These are phyloP conservation scores for Tipula lateralis DNA, from an alignment of 2,888 invertebrate genomes.

Conservation along the genomic window DNA sequence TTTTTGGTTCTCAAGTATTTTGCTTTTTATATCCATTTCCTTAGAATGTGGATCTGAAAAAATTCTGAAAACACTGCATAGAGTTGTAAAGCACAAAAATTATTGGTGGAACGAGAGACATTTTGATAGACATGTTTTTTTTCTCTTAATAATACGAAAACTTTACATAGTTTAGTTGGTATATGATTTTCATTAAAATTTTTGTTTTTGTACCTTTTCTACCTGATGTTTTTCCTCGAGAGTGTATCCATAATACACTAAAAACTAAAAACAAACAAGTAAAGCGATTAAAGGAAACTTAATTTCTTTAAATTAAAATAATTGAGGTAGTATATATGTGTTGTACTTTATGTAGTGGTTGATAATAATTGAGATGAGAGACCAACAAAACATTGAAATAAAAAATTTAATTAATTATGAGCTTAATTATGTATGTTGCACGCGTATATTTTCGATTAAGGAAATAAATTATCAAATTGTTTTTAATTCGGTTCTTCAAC, in stretches of 20 bases:
- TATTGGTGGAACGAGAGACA: neutral
- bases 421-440: neutral
- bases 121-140: neutral
- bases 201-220: neutral
- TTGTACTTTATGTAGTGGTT: no score
- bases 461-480: neutral
- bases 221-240: neutral
- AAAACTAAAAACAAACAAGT: neutral
- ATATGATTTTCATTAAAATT: neutral
- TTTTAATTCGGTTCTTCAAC: neutral
- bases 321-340: no score
- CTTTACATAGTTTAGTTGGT: neutral
- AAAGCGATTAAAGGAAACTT: neutral
- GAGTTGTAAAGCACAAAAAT: neutral
- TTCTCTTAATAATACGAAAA: neutral
- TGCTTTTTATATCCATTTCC: neutral
- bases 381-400: neutral
- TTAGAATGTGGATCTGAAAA: neutral
- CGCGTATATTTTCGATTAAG: neutral
- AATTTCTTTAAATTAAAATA: neutral
- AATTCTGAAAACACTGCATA: neutral
- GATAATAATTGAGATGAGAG: neutral
- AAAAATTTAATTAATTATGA: neutral
- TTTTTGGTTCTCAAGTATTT: neutral
- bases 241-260: neutral